These are phyloP conservation scores for Macrophya annulata DNA, from an alignment of 2,888 invertebrate genomes.

Conservation along the genomic window DNA sequence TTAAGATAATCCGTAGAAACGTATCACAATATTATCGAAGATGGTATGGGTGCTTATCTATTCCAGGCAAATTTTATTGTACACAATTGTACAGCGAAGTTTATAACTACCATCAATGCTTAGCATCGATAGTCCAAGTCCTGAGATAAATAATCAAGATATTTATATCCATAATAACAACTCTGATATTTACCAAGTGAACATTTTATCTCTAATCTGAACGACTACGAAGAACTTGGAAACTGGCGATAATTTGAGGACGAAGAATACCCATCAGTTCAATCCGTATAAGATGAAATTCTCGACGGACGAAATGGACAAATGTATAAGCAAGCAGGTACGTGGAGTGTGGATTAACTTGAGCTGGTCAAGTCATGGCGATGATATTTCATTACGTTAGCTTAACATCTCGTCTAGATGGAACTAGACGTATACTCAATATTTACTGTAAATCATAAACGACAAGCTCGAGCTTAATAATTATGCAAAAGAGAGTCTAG, in stretches of 20 bases:
- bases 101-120: background rate
- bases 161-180: conserved; percentile 11
- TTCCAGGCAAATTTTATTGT: background rate
- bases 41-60: background rate
- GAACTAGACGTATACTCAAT: background rate
- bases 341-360: background rate
- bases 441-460: conserved; percentile 27
- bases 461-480: conserved; percentile 18
- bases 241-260: background rate
- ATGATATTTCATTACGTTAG: conserved; percentile 2
- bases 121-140: background rate
- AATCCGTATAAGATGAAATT: background rate
- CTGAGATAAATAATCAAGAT: conserved; percentile 18
- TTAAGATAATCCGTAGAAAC: background rate
- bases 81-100: background rate
- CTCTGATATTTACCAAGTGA: background rate
- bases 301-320: background rate
- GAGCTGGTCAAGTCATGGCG: background rate
- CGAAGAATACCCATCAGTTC: background rate
- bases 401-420: background rate
- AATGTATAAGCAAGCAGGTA: background rate
- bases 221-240: background rate
- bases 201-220: conserved; percentile 25
- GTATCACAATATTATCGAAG: background rate
- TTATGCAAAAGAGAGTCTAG: conserved; percentile 46